Evolutionary conservation across 2,113 vertebrate species (phyloP).

Genomic region (Tachysurus vachellii): DNA sequence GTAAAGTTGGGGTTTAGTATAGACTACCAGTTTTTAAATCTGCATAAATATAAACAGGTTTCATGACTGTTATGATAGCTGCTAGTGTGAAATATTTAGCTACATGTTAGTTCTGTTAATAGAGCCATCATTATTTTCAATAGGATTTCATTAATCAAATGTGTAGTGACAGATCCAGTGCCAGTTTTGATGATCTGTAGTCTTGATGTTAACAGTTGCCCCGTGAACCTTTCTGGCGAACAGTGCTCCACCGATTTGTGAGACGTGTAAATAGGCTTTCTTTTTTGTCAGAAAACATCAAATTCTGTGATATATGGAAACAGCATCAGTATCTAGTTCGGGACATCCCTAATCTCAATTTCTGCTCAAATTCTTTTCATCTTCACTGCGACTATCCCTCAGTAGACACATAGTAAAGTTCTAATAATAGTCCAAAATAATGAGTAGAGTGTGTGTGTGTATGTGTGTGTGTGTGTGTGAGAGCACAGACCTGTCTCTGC

Average conservation of each 20-base stretch:
- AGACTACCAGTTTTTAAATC: too few species aligned
- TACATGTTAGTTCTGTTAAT: not conserved
- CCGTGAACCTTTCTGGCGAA: not conserved
- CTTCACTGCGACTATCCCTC: not conserved
- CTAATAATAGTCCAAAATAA: slow-evolving; percentile 27
- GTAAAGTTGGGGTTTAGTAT: too few species aligned
- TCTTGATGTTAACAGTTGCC: not conserved
- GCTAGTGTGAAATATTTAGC: too few species aligned
- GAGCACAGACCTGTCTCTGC: slow-evolving; percentile 84
- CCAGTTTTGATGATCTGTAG: not conserved
- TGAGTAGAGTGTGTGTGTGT: slow-evolving; percentile 50
- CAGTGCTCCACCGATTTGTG: not conserved
- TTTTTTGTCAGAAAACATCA: not conserved
- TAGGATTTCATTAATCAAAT: not conserved
- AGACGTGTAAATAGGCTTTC: too few species aligned
- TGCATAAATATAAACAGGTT: too few species aligned
- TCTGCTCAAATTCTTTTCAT: slow-evolving; percentile 5
- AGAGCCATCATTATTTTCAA: not conserved
- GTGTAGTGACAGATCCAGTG: not conserved
- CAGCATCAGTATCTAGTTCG: not conserved
- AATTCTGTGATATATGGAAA: not conserved
- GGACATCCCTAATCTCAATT: not conserved
- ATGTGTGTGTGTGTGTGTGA: slow-evolving; percentile 34
- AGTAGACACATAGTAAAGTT: not conserved
- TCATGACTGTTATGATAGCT: too few species aligned